Base-by-base conservation (phyloP, 30 jellyfish, hydroid and myxozoan genomes). In the Aurelia aurita region DNA sequence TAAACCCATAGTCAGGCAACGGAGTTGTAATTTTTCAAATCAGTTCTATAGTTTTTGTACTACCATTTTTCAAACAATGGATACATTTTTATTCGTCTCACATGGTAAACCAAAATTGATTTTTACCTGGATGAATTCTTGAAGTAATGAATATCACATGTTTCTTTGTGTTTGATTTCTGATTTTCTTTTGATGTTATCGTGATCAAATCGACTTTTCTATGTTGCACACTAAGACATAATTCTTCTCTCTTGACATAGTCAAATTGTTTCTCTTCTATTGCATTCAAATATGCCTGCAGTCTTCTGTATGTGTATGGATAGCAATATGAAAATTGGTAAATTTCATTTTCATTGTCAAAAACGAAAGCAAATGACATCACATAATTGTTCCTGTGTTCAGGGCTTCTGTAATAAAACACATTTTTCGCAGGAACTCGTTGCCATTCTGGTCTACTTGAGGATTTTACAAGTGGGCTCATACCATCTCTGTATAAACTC, bases 351-450 rank as follows among this genome's bases (percentile, higher is more conserved):
- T 77, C 97, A 54, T 72, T 82, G 69, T 93, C 98, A 87, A 93
- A 87, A 39, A 97, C 94, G 69, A 93, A 93, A 23, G 98, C 98
- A 82, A 93, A 93, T 8, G 98, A 93, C 96, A 93, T 93, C 55
- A 93, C 98, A 77, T 93, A 93, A 59, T 87, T 93, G 61, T 70
- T 76, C 26, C 94, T 67, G 65, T 93, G 98, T 12, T 93, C 98
- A 20, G 98, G 98, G 63, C 96, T 79, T 29, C 93, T 65, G 69
- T 93, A 93, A 63, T 93, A 93, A 81, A 93, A 93, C 51, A 93
- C 97, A 82, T 93, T 93, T 53, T 87, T 93, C 18, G 96, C 89
- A 21, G 98, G 98, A 15, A 93, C 59, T 49, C 98, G 64, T 58
- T 93, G 98, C 98, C 98, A 93, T 18, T 26, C 34, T 18, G 97